Conservation (phyloP, 1,140 invertebrate species). For the Drosophila persimilis region DNA sequence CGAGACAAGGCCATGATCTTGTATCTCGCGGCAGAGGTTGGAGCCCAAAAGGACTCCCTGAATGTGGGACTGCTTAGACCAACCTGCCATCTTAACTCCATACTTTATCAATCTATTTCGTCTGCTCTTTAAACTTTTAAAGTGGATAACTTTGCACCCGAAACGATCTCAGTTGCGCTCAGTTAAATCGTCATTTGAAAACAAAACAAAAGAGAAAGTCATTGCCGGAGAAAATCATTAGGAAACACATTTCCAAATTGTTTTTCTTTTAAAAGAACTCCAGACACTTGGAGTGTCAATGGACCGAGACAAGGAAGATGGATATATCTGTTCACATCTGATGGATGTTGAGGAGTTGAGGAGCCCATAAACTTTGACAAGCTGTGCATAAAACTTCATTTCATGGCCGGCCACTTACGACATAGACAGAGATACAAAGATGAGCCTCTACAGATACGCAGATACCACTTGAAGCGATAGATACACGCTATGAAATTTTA, state of each 20-base stretch:
- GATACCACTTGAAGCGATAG: constrained; percentile 11
- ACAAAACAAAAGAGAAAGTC: constrained; percentile 10
- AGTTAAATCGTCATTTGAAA: neutral
- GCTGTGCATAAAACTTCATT: constrained; percentile 25
- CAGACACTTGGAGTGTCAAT: constrained; percentile 10
- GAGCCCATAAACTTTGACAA: constrained; percentile 34
- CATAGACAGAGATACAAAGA: constrained; percentile 16
- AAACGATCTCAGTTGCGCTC: constrained; percentile 6
- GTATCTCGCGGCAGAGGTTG: no score
- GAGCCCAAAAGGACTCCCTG: no score
- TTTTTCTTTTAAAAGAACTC: constrained; percentile 8
- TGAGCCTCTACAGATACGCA: neutral
- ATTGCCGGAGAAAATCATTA: constrained; percentile 28
- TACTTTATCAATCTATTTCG: neutral
- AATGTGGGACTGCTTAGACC: no score
- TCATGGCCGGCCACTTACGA: constrained; percentile 17
- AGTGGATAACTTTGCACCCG: neutral
- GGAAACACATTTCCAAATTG: constrained; percentile 10
- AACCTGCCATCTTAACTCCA: no score
- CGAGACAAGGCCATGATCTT: no score
- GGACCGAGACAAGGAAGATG: neutral
- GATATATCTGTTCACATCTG: neutral
- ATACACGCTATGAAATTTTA: constrained; percentile 19
- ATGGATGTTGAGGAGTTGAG: neutral
- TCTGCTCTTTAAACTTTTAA: neutral